Percentiles rank a stretch among this genome's conserved stretches.
phyloP scores from a whole-genome alignment of 2,888 invertebrate species.

The Nemotelus pantherinus region DNA sequence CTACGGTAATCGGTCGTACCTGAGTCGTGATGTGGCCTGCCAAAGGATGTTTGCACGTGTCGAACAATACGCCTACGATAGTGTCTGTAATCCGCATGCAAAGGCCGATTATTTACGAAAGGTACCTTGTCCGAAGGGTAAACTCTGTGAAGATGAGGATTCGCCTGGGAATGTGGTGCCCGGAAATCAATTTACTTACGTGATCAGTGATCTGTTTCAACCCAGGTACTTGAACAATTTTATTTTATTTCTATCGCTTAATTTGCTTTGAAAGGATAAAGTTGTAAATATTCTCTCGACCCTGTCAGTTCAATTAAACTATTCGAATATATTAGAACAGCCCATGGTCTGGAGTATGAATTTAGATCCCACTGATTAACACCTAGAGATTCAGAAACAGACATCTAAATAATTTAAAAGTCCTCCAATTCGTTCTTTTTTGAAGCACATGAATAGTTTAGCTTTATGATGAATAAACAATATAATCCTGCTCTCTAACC shows the following conservation, averaged over 20 bases:
- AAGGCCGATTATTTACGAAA: conserved; percentile 82
- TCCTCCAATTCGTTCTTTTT: too few relatives aligned
- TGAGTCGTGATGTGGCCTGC: conserved; percentile 79
- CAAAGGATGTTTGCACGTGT: conserved; percentile 86
- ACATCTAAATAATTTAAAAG: too few relatives aligned
- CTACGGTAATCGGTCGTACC: conserved; percentile 79
- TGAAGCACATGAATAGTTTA: too few relatives aligned
- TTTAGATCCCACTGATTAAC: too few relatives aligned
- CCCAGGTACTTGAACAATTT: conserved; percentile 74
- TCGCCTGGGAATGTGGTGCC: conserved; percentile 84
- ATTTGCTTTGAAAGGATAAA: conserved; percentile 12
- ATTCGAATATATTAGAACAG: neutral
- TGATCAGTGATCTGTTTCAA: conserved; percentile 86
- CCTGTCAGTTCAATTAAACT: neutral
- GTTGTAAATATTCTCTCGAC: neutral
- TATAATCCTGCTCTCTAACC: too few relatives aligned
- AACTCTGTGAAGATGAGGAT: conserved; percentile 88
- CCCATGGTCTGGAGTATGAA: too few relatives aligned
- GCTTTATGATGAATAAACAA: too few relatives aligned
- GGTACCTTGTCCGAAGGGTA: conserved; percentile 82
- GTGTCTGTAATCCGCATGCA: conserved; percentile 74
- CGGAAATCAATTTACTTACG: conserved; percentile 93
- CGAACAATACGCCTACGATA: conserved; percentile 84
- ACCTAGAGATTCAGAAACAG: too few relatives aligned
- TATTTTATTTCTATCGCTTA: neutral